Evolutionary conservation across 2,113 vertebrate genomes (phyloP).

Genomic region (Plestiodon gilberti): DNA sequence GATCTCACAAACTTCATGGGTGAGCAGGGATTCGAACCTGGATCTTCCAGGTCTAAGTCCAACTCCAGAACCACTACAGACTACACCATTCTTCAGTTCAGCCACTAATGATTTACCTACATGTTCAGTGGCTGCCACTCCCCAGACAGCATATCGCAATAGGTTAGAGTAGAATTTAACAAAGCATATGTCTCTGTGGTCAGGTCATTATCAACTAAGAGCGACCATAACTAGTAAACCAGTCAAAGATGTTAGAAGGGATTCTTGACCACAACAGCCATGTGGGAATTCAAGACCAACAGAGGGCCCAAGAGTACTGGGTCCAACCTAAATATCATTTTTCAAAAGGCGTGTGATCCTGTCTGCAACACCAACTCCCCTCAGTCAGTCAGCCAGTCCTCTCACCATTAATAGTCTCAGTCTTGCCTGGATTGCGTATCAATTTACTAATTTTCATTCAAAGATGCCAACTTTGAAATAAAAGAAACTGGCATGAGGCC

Average conservation of each 20-base stretch:
- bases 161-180: background rate
- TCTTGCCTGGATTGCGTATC: background rate
- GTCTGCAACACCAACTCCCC: background rate
- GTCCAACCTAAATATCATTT: too few species aligned
- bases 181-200: background rate
- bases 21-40: too few species aligned
- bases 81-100: too few species aligned
- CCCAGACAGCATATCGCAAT: background rate
- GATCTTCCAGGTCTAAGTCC: too few species aligned
- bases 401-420: background rate
- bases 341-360: background rate
- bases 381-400: background rate
- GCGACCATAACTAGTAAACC: background rate
- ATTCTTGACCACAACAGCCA: background rate
- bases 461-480: background rate
- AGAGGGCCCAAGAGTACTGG: background rate
- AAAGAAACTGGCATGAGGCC: slow-evolving; percentile 55
- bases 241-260: background rate
- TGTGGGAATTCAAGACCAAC: background rate
- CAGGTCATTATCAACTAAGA: background rate
- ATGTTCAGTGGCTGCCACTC: background rate
- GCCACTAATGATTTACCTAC: too few species aligned
- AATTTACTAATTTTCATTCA: background rate
- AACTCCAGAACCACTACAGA: too few species aligned
- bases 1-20: too few species aligned